These are phyloP conservation scores for Corythoichthys intestinalis DNA, from an alignment of 2,113 vertebrate genomes.

Conservation along the genomic window DNA sequence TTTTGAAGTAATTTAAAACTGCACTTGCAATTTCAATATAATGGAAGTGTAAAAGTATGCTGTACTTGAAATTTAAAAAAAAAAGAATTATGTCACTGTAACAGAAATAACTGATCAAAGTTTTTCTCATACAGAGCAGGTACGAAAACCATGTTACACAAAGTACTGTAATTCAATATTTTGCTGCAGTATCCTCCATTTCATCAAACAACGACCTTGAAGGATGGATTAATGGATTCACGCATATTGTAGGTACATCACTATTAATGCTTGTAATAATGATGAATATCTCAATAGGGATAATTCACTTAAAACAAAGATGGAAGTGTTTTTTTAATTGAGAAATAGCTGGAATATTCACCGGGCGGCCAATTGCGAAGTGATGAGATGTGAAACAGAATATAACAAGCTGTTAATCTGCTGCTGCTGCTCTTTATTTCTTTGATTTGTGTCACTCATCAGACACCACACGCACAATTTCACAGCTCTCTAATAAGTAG, in stretches of 20 bases:
- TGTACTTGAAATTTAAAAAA: no score
- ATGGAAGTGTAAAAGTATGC: no score
- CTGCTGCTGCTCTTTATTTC: not conserved
- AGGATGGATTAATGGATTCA: slow-evolving; percentile 43
- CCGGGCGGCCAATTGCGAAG: slow-evolving; percentile 38
- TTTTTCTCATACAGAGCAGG: not conserved
- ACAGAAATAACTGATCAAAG: not conserved
- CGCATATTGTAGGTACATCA: slow-evolving; percentile 42
- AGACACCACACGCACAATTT: slow-evolving; percentile 7
- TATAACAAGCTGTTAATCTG: slow-evolving; percentile 37
- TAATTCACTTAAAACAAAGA: slow-evolving; percentile 66
- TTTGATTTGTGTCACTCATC: slow-evolving; percentile 2
- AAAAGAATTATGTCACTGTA: not conserved
- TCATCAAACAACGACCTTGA: slow-evolving; percentile 36
- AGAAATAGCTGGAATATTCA: slow-evolving; percentile 48
- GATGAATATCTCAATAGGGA: slow-evolving; percentile 44
- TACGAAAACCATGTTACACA: not conserved
- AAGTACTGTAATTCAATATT: not conserved
- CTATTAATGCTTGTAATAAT: slow-evolving; percentile 56
- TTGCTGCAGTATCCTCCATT: slow-evolving; percentile 15
- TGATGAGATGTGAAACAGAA: slow-evolving; percentile 32
- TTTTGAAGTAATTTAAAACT: no score
- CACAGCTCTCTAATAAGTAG: not conserved
- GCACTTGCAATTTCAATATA: no score
- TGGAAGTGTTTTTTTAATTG: slow-evolving; percentile 52